A percentile compares a stretch with the other conserved stretches of the same genome.
Evolutionary conservation across 2,113 vertebrate genomes (phyloP).

Genomic region (Apteryx mantelli): DNA sequence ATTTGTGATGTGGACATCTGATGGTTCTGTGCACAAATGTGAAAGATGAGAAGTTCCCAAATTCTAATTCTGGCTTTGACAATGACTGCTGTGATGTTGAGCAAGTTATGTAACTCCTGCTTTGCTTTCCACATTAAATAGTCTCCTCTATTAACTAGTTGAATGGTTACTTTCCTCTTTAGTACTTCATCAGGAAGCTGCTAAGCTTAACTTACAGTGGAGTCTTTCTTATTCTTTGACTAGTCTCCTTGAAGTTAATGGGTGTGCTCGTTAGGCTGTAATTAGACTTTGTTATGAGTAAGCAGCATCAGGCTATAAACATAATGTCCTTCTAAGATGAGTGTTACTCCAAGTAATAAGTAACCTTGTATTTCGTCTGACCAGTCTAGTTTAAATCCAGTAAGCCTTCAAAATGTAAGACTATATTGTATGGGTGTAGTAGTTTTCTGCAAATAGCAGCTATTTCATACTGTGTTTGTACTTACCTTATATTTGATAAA

Average conservation of each 20-base stretch:
- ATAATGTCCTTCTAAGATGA: constrained; percentile 36
- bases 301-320: constrained; percentile 29
- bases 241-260: constrained; percentile 17
- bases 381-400: background rate
- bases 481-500: background rate
- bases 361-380: constrained; percentile 13
- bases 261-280: constrained; percentile 36
- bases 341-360: constrained; percentile 14
- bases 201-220: constrained; percentile 18
- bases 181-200: constrained; percentile 52
- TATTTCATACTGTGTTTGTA: background rate
- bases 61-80: background rate
- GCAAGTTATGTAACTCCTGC: constrained; percentile 10
- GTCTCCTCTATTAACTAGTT: constrained; percentile 64
- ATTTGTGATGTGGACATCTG: background rate
- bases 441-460: background rate
- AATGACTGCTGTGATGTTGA: background rate
- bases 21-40: rapidly evolving
- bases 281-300: constrained; percentile 55
- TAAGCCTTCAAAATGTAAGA: constrained; percentile 33
- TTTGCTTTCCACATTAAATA: background rate
- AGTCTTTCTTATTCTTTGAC: constrained; percentile 2
- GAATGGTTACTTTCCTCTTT: constrained; percentile 40
- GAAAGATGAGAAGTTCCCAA: background rate
- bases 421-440: background rate